Conservation (phyloP, 2,797 vertebrate species). For the Platyrinchus mystaceus region DNA sequence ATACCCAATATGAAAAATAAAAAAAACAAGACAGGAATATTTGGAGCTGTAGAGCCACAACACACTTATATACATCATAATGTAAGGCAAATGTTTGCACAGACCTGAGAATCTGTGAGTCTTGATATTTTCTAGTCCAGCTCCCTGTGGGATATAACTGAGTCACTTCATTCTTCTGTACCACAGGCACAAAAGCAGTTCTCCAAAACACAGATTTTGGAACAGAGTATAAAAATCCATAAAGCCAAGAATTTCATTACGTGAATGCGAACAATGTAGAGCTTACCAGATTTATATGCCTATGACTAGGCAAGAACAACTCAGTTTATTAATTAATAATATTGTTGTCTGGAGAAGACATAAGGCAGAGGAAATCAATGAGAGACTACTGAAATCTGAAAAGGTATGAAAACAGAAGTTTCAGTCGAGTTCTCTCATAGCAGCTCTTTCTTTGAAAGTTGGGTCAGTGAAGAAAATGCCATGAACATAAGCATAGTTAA, state of each 20-base stretch:
- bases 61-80: neutral
- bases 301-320: neutral
- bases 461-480: neutral
- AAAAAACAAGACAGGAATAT: neutral
- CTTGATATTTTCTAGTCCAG: neutral
- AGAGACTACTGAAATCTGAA: neutral
- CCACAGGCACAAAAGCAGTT: neutral
- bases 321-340: neutral
- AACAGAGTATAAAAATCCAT: neutral
- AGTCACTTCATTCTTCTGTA: neutral
- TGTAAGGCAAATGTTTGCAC: neutral
- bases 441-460: neutral
- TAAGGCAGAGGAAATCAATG: neutral
- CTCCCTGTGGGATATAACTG: neutral
- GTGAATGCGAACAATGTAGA: neutral
- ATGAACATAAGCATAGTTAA: neutral
- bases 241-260: neutral
- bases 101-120: neutral
- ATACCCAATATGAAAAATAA: neutral
- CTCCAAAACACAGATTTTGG: neutral
- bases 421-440: neutral
- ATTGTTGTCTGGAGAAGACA: neutral
- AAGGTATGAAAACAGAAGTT: neutral
- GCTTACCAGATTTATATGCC: neutral
- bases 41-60: neutral